phyloP scores from a whole-genome alignment of 2,113 vertebrate species.

The Tor tambroides region DNA sequence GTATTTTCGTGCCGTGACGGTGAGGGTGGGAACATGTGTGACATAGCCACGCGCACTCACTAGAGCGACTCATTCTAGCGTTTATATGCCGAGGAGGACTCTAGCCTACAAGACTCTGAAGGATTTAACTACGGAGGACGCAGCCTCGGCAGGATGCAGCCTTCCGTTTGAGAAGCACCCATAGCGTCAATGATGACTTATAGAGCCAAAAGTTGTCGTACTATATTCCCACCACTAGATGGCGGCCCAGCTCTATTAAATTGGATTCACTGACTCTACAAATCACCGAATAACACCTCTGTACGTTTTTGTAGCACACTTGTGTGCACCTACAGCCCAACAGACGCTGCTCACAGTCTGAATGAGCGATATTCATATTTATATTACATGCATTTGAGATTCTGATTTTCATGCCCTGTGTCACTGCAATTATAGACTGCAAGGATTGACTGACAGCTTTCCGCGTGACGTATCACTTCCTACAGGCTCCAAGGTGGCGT shows the following conservation, averaged over 20 bases:
- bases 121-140: too few relatives aligned
- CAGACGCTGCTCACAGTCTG: background rate
- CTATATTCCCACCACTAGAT: background rate
- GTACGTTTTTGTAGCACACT: background rate
- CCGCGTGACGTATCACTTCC: background rate
- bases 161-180: too few relatives aligned
- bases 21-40: too few relatives aligned
- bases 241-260: background rate
- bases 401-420: background rate
- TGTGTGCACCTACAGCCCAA: background rate
- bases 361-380: background rate
- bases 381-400: background rate
- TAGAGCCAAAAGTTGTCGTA: background rate
- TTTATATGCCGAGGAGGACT: too few relatives aligned
- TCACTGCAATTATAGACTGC: background rate
- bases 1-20: too few relatives aligned
- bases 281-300: background rate
- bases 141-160: too few relatives aligned
- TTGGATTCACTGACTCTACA: background rate
- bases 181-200: too few relatives aligned
- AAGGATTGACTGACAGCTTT: conserved; percentile 26
- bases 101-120: too few relatives aligned
- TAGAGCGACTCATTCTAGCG: too few relatives aligned
- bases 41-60: too few relatives aligned
- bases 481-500: background rate